Evolutionary conservation across 1,140 invertebrate genomes (phyloP), one percentile per base, ranked within the genome.

Genomic region (Zophobas atratus): DNA sequence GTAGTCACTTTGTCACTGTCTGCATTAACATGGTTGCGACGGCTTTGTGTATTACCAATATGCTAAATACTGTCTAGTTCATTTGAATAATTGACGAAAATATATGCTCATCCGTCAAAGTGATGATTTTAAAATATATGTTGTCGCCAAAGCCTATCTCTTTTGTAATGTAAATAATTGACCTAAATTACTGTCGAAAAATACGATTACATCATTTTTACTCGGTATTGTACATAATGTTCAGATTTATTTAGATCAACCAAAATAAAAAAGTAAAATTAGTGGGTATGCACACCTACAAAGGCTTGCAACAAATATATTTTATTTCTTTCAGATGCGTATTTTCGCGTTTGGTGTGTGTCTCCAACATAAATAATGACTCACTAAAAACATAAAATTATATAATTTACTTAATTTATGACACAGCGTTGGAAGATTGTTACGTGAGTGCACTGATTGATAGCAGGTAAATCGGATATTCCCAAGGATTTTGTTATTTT

Each of bases 61-160:
- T 73, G 71, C 71, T 56, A 73, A 73, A 73, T 56, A 73, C 71
- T 48, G 71, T 73, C 71, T 73, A n/a, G 33, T 55, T 73, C 71
- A 73, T 73, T 73, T 73, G 71, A 73, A 73, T 73, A 73, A 73
- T 73, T 73, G 71, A 73, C 71, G 39, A 56, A 53, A 73, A 56
- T 55, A 56, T 73, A 73, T 55, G 55, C 49, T 20, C 55, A 51
- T 73, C 71, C 39, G 60, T 67, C 60, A 73, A 56, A 38, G 48
- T n/a, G 35, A 73, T 55, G 49, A 73, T 55, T 73, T 73, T 43
- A 55, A 73, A 73, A 53, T 73, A 43, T 73, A 73, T 73, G 70
- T 38, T 73, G 70, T 73, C 55, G 70, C 34, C 35, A 73, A 73
- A 41, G 70, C 38, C 1, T 63, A 8, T 43, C 39, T 43, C 41